These are phyloP conservation scores for Linnaemya tessellans DNA, from an alignment of 2,888 invertebrate species.

Conservation along the genomic window DNA sequence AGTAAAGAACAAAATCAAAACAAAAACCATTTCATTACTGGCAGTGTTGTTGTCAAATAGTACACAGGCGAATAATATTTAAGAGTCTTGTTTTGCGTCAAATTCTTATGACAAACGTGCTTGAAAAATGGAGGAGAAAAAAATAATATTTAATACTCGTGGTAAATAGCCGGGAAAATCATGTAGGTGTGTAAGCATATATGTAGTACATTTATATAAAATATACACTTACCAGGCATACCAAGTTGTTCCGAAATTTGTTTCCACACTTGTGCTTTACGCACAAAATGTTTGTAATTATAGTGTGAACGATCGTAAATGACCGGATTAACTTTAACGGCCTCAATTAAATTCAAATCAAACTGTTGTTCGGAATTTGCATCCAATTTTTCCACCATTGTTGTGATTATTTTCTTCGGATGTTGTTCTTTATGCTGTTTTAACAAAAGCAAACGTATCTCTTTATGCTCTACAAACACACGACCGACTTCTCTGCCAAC, in stretches of 20 bases:
- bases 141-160: too few relatives aligned
- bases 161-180: too few relatives aligned
- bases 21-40: too few relatives aligned
- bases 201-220: not conserved
- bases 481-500: conserved; percentile 61
- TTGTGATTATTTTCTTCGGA: conserved; percentile 27
- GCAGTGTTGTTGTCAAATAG: too few relatives aligned
- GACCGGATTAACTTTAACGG: conserved; percentile 81
- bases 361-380: conserved; percentile 81
- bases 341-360: conserved; percentile 81
- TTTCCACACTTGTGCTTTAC: conserved; percentile 81
- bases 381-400: conserved; percentile 81
- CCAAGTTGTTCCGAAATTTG: conserved; percentile 81
- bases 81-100: too few relatives aligned
- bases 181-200: too few relatives aligned
- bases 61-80: too few relatives aligned
- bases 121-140: too few relatives aligned
- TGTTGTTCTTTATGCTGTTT: conserved; percentile 57
- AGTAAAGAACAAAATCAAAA: too few relatives aligned
- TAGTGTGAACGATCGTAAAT: conserved; percentile 81
- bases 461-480: conserved; percentile 14
- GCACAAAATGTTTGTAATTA: conserved; percentile 81
- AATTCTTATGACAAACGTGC: too few relatives aligned
- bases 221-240: conserved; percentile 78
- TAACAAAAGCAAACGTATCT: not conserved